Percentiles rank a stretch among this genome's conserved stretches.
These are phyloP conservation scores for Perizoma affinitatum DNA, from an alignment of 2,888 invertebrate species.

Conservation along the genomic window DNA sequence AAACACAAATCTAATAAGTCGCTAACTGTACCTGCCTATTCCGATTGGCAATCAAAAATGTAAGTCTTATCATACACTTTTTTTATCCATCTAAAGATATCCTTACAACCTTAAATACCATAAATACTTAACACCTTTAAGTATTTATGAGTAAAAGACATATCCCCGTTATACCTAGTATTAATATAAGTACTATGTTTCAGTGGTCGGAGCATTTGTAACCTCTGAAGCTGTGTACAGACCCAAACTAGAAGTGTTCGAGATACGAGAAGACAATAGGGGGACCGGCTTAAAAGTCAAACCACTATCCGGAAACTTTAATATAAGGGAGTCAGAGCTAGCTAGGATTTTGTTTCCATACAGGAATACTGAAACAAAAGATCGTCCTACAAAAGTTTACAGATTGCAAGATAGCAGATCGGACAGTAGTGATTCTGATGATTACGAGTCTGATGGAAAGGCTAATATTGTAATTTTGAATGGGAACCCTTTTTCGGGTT, in stretches of 20 bases:
- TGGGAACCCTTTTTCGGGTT: slow-evolving; percentile 1
- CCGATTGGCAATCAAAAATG: no score
- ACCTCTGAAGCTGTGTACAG: slow-evolving; percentile 19
- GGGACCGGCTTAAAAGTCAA: slow-evolving; percentile 5
- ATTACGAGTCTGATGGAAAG: neutral
- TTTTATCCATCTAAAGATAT: no score
- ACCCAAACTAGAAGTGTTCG: slow-evolving; percentile 29
- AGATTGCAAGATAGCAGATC: neutral
- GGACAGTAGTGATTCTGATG: neutral
- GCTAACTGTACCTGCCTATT: no score
- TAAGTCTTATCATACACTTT: no score
- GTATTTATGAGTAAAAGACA: no score
- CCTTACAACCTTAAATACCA: no score
- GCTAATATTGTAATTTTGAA: slow-evolving; percentile 1
- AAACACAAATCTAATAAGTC: no score
- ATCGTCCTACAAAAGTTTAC: neutral
- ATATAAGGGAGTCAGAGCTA: slow-evolving; percentile 18
- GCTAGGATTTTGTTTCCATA: slow-evolving; percentile 8
- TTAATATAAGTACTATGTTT: no score
- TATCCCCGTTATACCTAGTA: no score
- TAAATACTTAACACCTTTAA: no score
- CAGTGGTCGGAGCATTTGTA: neutral
- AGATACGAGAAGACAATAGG: slow-evolving; percentile 22
- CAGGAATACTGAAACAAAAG: neutral
- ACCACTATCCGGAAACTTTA: slow-evolving; percentile 8